These are phyloP conservation scores for Spatulosminthurus flaviceps DNA, from an alignment of 2,888 invertebrate species.

Conservation along the genomic window DNA sequence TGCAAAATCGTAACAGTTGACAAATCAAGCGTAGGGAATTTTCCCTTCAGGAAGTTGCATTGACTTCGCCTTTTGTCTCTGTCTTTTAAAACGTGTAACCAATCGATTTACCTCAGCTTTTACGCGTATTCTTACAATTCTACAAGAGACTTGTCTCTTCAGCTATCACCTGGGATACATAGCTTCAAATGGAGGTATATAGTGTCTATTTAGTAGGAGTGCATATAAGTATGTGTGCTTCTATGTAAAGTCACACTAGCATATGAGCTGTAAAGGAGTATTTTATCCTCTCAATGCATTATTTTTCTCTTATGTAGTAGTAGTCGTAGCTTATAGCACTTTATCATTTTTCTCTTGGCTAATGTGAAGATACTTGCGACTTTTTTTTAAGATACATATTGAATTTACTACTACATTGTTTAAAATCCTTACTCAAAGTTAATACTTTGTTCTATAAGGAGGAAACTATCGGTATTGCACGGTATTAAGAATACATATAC, in stretches of 20 bases:
- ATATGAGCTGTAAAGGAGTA: too few species aligned
- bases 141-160: slow-evolving; percentile 12
- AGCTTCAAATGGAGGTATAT: too few species aligned
- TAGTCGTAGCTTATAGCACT: too few species aligned
- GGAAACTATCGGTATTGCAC: neutral
- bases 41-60: slow-evolving; percentile 48
- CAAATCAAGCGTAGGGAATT: slow-evolving; percentile 48
- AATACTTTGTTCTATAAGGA: neutral
- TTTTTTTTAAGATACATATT: neutral
- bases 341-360: too few species aligned
- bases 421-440: neutral
- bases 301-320: too few species aligned
- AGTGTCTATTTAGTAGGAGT: too few species aligned
- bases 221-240: neutral
- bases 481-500: too few species aligned
- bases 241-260: neutral
- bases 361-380: too few species aligned
- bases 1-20: slow-evolving; percentile 48
- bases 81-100: slow-evolving; percentile 47
- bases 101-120: slow-evolving; percentile 47
- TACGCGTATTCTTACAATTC: slow-evolving; percentile 32
- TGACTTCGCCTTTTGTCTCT: slow-evolving; percentile 49
- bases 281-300: too few species aligned
- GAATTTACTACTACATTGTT: neutral
- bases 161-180: slow-evolving; percentile 1